Percentiles rank a stretch among this genome's conserved stretches.
phyloP scores from a whole-genome alignment of 2,888 invertebrate species.

The Parnassius mnemosyne region DNA sequence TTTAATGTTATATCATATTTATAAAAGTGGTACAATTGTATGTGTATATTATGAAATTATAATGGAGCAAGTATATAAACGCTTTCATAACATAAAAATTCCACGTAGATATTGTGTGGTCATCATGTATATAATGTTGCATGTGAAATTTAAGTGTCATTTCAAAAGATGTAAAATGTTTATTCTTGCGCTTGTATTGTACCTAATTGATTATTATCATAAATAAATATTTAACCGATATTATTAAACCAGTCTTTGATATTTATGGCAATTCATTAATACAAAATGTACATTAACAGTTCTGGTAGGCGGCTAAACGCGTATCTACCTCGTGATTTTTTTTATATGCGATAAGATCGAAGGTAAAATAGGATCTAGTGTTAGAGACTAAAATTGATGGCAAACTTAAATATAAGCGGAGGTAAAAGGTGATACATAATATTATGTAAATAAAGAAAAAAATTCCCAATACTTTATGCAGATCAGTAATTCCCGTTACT shows the following conservation, averaged over 20 bases:
- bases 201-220: conserved; percentile 55
- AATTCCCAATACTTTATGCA: too few species aligned
- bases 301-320: too few species aligned
- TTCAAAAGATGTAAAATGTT: conserved; percentile 58
- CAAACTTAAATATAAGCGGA: too few species aligned
- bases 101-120: conserved; percentile 51
- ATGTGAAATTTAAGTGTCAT: conserved; percentile 55
- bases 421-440: too few species aligned
- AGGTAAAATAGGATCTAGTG: too few species aligned
- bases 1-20: conserved; percentile 47
- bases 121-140: conserved; percentile 63
- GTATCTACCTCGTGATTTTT: too few species aligned
- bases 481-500: too few species aligned
- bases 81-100: conserved; percentile 53
- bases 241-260: conserved; percentile 40
- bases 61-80: conserved; percentile 50
- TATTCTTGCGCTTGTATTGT: conserved; percentile 74
- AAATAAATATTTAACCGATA: conserved; percentile 78
- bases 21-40: conserved; percentile 58
- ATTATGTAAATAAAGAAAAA: too few species aligned
- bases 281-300: too few species aligned
- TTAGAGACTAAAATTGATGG: too few species aligned
- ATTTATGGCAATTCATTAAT: conserved; percentile 4
- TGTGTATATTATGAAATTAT: conserved; percentile 67
- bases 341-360: too few species aligned